Percentiles rank a stretch among this genome's conserved stretches.
Conservation (phyloP, 1,140 invertebrate genomes). For the Drosophila subobscura region DNA sequence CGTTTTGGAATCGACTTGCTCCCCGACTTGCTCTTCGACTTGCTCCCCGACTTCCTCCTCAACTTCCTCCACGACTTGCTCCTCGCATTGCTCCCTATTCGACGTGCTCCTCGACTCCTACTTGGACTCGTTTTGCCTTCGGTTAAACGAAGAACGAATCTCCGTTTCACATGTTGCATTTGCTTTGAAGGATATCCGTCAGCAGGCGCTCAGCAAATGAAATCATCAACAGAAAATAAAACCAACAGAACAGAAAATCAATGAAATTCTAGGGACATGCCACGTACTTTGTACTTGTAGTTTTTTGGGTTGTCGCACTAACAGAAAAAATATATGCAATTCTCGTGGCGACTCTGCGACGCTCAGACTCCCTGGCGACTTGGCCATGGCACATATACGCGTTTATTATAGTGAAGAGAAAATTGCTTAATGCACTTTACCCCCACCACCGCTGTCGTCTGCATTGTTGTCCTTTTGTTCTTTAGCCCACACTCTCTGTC, state of each 20-base stretch:
- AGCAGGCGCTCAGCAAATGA: slow-evolving; percentile 54
- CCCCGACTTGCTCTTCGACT: background rate
- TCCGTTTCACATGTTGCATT: slow-evolving; percentile 61
- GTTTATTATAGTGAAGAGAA: slow-evolving; percentile 11
- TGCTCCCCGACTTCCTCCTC: background rate
- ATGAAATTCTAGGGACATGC: slow-evolving; percentile 49
- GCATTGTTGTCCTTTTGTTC: slow-evolving; percentile 44
- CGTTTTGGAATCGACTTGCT: too few relatives aligned
- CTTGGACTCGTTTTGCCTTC: slow-evolving; percentile 39
- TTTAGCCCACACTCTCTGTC: slow-evolving; percentile 44
- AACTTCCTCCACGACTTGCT: slow-evolving; percentile 18
- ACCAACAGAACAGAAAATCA: slow-evolving; percentile 50
- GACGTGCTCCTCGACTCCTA: background rate
- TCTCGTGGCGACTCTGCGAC: slow-evolving; percentile 57
- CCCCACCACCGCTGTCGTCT: background rate
- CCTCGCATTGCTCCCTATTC: too few relatives aligned
- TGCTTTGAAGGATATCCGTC: slow-evolving; percentile 41
- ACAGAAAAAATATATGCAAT: slow-evolving; percentile 46
- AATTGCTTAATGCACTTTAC: slow-evolving; percentile 63
- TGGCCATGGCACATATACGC: slow-evolving; percentile 30
- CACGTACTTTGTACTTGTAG: background rate
- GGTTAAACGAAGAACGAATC: background rate
- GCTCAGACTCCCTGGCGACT: slow-evolving; percentile 53
- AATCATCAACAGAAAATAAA: slow-evolving; percentile 52
- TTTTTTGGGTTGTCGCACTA: slow-evolving; percentile 39